These are phyloP conservation scores for Anthoscopus minutus DNA, from an alignment of 2,113 vertebrate genomes.

Conservation along the genomic window DNA sequence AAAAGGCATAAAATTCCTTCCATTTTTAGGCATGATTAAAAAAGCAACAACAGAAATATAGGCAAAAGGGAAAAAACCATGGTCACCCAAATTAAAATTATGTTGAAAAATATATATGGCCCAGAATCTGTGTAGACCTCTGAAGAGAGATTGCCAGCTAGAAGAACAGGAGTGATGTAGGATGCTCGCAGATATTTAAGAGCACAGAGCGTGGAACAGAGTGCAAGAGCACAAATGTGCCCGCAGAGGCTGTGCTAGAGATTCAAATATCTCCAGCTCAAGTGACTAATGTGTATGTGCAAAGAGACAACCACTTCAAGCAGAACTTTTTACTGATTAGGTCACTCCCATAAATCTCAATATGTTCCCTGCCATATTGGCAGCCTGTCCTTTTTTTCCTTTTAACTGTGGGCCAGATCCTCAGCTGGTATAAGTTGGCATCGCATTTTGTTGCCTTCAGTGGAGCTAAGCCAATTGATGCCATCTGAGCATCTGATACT, in stretches of 20 bases:
- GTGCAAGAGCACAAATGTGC: neutral
- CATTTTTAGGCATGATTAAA: neutral
- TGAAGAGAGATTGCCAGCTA: neutral
- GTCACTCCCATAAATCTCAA: slow-evolving; percentile 54
- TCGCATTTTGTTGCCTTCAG: slow-evolving; percentile 31
- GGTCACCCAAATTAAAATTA: neutral
- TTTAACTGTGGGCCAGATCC: slow-evolving; percentile 52
- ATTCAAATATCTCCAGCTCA: neutral
- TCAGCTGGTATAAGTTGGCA: slow-evolving; percentile 43
- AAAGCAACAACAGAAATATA: neutral
- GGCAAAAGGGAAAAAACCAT: neutral
- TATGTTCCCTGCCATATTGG: slow-evolving; percentile 61
- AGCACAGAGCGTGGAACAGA: neutral
- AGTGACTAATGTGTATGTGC: neutral
- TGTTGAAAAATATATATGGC: neutral
- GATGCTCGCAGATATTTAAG: neutral
- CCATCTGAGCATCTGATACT: slow-evolving; percentile 53
- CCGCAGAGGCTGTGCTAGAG: neutral
- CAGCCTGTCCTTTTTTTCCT: slow-evolving; percentile 35
- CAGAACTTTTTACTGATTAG: slow-evolving; percentile 48
- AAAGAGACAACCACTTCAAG: neutral
- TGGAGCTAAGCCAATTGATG: slow-evolving; percentile 50
- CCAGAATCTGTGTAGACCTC: neutral
- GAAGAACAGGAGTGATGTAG: neutral
- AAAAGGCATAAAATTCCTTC: neutral